Evolutionary conservation across 2,888 invertebrate genomes (phyloP).

Genomic region (Xiphydria camelus): DNA sequence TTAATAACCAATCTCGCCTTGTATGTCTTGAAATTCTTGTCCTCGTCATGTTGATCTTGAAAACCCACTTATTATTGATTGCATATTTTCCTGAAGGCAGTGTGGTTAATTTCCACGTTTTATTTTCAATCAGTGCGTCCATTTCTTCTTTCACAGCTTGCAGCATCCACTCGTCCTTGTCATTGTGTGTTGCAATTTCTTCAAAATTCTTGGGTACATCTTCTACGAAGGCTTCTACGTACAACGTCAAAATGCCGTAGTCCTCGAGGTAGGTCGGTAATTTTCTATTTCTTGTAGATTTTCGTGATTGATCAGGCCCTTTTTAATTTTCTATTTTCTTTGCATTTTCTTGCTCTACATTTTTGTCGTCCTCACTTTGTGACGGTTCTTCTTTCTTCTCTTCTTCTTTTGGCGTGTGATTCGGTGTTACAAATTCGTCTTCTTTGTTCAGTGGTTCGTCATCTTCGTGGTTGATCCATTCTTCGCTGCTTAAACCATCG

Average conservation of each 20-base stretch:
- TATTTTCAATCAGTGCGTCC: constrained; percentile 16
- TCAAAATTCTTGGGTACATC: constrained; percentile 16
- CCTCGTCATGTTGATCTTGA: constrained; percentile 18
- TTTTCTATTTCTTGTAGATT: constrained; percentile 3
- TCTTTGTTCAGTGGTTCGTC: constrained; percentile 3
- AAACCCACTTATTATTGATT: constrained; percentile 23
- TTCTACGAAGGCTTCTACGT: constrained; percentile 15
- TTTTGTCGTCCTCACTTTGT: not conserved
- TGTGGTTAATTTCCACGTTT: constrained; percentile 21
- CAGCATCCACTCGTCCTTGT: constrained; percentile 17
- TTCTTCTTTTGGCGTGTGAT: no score
- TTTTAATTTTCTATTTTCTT: not conserved
- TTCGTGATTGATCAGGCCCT: no score
- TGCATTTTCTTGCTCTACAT: not conserved
- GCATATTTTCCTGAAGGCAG: constrained; percentile 17
- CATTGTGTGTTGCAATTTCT: constrained; percentile 13
- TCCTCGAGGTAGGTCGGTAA: constrained; percentile 14
- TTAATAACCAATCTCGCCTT: constrained; percentile 33
- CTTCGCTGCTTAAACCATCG: constrained; percentile 1
- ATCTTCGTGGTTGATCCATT: constrained; percentile 4
- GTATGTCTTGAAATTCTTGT: constrained; percentile 13
- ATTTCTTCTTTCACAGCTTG: constrained; percentile 25
- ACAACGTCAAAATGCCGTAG: constrained; percentile 13
- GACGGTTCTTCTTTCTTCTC: not conserved
- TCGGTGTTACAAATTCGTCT: no score